Percentiles rank a stretch among this genome's conserved stretches.
Conservation (phyloP, 2,888 invertebrate genomes). For the Stramonita haemastoma region DNA sequence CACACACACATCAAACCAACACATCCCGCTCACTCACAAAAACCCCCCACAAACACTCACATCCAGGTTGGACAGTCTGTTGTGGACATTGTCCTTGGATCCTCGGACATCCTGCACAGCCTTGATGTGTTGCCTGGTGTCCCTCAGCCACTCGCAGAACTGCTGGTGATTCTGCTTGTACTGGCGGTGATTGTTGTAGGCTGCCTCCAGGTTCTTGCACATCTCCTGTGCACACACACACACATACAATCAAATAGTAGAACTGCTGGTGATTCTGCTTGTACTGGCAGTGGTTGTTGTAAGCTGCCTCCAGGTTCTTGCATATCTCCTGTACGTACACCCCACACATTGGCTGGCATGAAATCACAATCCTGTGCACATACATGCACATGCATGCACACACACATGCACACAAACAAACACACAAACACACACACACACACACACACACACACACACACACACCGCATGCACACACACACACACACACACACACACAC, state of each 20-base stretch:
- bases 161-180: conserved; percentile 94
- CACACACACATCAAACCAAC: background rate
- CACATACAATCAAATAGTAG: no score
- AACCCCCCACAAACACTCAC: conserved; percentile 73
- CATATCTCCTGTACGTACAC: conserved; percentile 66
- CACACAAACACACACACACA: background rate
- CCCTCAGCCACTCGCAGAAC: conserved; percentile 94
- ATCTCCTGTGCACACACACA: conserved; percentile 62
- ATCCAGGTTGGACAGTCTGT: conserved; percentile 82
- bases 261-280: conserved; percentile 94
- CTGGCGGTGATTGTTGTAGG: conserved; percentile 94
- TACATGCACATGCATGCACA: no score
- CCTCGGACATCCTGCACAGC: conserved; percentile 89
- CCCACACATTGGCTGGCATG: no score
- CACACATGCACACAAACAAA: background rate
- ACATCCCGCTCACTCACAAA: background rate
- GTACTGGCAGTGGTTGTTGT: conserved; percentile 95
- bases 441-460: background rate
- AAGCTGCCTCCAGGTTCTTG: conserved; percentile 91
- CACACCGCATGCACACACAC: background rate
- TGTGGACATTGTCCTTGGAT: conserved; percentile 89
- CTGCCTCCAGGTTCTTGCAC: conserved; percentile 87
- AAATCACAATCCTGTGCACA: no score
- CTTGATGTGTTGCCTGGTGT: conserved; percentile 89
- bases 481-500: background rate